phyloP scores from a whole-genome alignment of 2,888 invertebrate species.

The Phymatocera aterrima region DNA sequence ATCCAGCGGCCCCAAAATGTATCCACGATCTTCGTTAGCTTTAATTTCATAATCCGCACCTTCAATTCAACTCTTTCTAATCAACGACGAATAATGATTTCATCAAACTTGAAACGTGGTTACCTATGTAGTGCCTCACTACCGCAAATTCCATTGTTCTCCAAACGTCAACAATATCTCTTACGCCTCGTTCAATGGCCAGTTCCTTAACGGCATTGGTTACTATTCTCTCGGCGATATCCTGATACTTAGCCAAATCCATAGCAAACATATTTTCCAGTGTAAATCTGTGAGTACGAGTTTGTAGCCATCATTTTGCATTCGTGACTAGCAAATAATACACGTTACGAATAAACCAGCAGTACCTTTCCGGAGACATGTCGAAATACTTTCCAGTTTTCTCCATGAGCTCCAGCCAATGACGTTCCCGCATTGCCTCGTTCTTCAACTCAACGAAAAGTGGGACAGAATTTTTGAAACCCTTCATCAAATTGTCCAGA shows the following conservation, averaged over 20 bases:
- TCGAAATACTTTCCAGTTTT: conserved; percentile 90
- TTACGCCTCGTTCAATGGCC: conserved; percentile 92
- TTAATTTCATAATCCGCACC: neutral
- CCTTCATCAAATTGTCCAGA: conserved; percentile 90
- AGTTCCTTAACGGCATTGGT: conserved; percentile 93
- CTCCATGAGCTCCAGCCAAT: conserved; percentile 93
- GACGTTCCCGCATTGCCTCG: conserved; percentile 91
- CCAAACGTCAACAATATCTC: conserved; percentile 89
- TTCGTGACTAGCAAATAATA: neutral
- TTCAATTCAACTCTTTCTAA: neutral
- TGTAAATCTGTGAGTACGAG: conserved; percentile 81
- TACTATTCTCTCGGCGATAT: conserved; percentile 90
- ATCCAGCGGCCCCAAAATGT: conserved; percentile 87
- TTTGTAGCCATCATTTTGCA: neutral
- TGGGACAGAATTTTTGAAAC: conserved; percentile 91
- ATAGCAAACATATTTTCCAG: conserved; percentile 94
- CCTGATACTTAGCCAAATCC: conserved; percentile 91
- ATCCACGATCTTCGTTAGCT: conserved; percentile 87
- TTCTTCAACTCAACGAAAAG: conserved; percentile 94
- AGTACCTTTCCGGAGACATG: conserved; percentile 84
- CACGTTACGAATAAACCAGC: neutral
- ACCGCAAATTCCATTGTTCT: conserved; percentile 80
- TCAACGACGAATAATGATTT: neutral
- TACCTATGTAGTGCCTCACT: conserved; percentile 80
- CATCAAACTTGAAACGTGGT: neutral